A percentile compares a stretch with the other conserved stretches of the same genome.
phyloP scores from a whole-genome alignment of 1,140 invertebrate species.

The Drosophila neocordata region DNA sequence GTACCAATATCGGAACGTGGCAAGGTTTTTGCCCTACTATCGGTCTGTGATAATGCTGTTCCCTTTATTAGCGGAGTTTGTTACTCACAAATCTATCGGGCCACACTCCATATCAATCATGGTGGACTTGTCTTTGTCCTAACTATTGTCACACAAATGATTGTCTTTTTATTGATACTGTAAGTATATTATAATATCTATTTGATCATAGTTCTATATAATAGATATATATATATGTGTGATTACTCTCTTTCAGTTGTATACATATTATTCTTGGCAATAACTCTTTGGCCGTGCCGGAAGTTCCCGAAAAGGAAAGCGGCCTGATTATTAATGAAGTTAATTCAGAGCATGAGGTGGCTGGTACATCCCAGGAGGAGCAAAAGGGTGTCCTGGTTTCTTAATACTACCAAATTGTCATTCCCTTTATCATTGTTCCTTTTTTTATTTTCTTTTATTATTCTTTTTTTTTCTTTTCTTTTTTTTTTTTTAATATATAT shows the following conservation, averaged over 20 bases:
- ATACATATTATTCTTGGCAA: conserved; percentile 72
- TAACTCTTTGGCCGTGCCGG: conserved; percentile 61
- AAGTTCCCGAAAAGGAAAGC: conserved; percentile 66
- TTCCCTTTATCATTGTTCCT: not conserved
- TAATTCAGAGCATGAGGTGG: not conserved
- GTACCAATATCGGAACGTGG: conserved; percentile 87
- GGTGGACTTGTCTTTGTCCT: conserved; percentile 87
- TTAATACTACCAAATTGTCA: no score
- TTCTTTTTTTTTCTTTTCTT: no score
- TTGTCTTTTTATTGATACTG: conserved; percentile 86
- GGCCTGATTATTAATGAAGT: conserved; percentile 49
- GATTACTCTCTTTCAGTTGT: conserved; percentile 40
- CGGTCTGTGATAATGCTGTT: conserved; percentile 90
- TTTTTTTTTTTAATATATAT: no score
- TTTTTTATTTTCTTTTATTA: not conserved
- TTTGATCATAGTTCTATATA: no score
- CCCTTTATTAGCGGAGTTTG: conserved; percentile 88
- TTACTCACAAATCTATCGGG: conserved; percentile 88
- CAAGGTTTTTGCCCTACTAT: conserved; percentile 89
- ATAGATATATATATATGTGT: no score
- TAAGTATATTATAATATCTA: conserved; percentile 83
- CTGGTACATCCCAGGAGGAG: not conserved
- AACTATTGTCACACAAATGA: conserved; percentile 87
- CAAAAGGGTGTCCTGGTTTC: not conserved
- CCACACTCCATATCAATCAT: conserved; percentile 84